Evolutionary conservation across 2,888 invertebrate genomes (phyloP).

Genomic region (Chloroclysta siterata): DNA sequence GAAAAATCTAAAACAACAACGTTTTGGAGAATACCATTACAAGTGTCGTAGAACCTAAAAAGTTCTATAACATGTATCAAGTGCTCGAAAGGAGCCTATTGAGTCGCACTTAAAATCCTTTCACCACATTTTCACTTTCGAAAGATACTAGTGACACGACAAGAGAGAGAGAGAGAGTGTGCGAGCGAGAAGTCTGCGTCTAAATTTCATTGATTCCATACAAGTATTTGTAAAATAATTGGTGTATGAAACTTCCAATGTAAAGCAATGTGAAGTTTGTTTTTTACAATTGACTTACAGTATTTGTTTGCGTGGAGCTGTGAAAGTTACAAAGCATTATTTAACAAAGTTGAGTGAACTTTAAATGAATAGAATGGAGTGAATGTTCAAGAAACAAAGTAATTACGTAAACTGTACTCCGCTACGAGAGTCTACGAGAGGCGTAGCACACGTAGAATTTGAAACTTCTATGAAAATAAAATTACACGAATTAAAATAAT

Average conservation of each 20-base stretch:
- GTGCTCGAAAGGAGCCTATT: too few species aligned
- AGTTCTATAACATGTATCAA: too few species aligned
- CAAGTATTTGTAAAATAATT: neutral
- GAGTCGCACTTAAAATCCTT: too few species aligned
- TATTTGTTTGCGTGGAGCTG: neutral
- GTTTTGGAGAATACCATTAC: too few species aligned
- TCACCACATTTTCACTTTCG: too few species aligned
- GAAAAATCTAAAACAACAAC: too few species aligned
- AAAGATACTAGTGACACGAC: too few species aligned
- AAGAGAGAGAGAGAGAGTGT: too few species aligned
- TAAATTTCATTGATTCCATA: neutral
- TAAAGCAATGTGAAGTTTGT: neutral
- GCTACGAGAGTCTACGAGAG: slow-evolving; percentile 28
- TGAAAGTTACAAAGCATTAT: slow-evolving; percentile 10
- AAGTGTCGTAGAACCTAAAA: too few species aligned
- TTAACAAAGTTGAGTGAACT: slow-evolving; percentile 10
- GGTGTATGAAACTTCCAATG: neutral
- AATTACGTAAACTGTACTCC: slow-evolving; percentile 19
- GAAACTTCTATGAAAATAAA: too few species aligned
- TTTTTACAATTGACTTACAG: neutral
- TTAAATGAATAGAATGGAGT: slow-evolving; percentile 8
- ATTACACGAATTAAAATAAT: too few species aligned
- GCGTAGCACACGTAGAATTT: slow-evolving; percentile 6
- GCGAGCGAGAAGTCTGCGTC: neutral
- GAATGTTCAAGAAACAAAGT: slow-evolving; percentile 11